These are phyloP conservation scores for Sebastes alutus DNA, from an alignment of 2,797 vertebrate genomes.

Conservation along the genomic window DNA sequence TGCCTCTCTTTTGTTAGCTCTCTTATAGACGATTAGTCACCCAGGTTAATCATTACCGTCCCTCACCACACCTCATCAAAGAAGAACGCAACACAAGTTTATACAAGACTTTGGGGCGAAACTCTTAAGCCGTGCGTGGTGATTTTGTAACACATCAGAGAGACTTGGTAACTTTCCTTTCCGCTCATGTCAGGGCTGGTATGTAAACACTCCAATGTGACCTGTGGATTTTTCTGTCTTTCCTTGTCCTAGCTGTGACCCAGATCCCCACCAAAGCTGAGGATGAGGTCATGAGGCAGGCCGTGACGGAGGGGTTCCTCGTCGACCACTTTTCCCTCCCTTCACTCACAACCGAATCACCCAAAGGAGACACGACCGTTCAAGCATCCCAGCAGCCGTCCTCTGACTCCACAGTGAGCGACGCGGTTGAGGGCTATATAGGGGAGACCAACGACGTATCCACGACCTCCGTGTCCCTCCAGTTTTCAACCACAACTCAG, in stretches of 20 bases:
- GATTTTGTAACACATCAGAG: background rate
- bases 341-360: constrained; percentile 4
- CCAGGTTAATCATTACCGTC: constrained; percentile 60
- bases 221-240: constrained; percentile 34
- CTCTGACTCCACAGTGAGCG: background rate
- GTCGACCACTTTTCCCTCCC: background rate
- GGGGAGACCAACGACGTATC: background rate
- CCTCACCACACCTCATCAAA: constrained; percentile 46
- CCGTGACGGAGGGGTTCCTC: constrained; percentile 67
- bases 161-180: constrained; percentile 55
- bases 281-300: constrained; percentile 61
- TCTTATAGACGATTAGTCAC: constrained; percentile 53
- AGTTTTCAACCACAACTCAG: background rate
- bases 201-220: constrained; percentile 52
- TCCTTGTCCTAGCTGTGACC: constrained; percentile 53
- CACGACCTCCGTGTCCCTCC: background rate
- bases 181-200: constrained; percentile 22
- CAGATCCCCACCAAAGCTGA: constrained; percentile 22
- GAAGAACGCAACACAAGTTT: constrained; percentile 47
- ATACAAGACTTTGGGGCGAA: constrained; percentile 45
- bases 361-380: background rate
- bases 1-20: constrained; percentile 35
- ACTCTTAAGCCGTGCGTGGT: background rate
- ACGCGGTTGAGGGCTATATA: constrained; percentile 13
- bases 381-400: background rate